Evolutionary conservation across 1,140 invertebrate species (phyloP).

Genomic region (Brachionus asplanchnoidis): DNA sequence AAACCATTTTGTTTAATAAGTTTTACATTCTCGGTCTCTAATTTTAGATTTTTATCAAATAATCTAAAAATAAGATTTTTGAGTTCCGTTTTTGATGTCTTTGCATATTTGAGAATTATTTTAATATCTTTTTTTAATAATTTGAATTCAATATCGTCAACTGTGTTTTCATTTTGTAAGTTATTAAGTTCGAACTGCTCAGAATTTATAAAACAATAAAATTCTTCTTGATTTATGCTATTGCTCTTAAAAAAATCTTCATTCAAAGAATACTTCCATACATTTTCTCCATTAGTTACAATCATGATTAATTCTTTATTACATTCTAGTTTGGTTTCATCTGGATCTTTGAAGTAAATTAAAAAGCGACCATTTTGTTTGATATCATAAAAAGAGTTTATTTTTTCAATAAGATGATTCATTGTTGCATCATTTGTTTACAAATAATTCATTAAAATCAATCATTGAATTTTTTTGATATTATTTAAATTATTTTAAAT

Average conservation of each 20-base stretch:
- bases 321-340: neutral
- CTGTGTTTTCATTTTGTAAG: neutral
- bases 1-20: neutral
- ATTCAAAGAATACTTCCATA: neutral
- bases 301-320: neutral
- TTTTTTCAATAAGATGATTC: neutral
- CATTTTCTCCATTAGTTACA: neutral
- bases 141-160: neutral
- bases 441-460: neutral
- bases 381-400: neutral
- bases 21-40: neutral
- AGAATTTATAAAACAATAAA: neutral
- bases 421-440: neutral
- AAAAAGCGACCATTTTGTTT: neutral
- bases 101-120: neutral
- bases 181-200: neutral
- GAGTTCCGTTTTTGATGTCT: neutral
- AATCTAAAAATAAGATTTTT: conserved; percentile 1
- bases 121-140: neutral
- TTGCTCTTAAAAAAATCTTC: neutral
- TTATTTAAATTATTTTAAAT: too few species aligned
- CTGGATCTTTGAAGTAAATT: neutral
- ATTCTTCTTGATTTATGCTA: neutral
- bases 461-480: neutral
- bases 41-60: neutral